Percentiles rank a stretch among this genome's conserved stretches.
These are phyloP conservation scores for Tenthredo scrophulariae DNA, from an alignment of 2,888 invertebrate species.

Conservation along the genomic window DNA sequence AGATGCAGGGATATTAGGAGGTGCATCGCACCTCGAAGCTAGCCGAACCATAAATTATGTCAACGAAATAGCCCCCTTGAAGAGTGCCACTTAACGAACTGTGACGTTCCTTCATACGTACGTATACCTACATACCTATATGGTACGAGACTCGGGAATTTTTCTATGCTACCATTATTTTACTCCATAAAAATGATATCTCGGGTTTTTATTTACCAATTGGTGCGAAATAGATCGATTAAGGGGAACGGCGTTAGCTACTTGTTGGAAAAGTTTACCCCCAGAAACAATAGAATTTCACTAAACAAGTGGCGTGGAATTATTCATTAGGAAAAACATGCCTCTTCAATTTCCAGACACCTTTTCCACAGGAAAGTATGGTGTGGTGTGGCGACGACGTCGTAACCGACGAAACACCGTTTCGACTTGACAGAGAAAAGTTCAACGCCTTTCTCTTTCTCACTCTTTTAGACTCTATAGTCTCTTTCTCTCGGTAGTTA, in stretches of 20 bases:
- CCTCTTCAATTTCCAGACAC: neutral
- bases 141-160: neutral
- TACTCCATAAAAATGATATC: neutral
- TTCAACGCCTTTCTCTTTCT: constrained; percentile 39
- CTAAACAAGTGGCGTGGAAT: neutral
- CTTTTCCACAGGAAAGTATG: neutral
- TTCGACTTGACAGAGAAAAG: constrained; percentile 20
- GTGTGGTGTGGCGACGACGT: neutral
- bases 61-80: constrained; percentile 7
- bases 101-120: neutral
- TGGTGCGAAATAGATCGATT: neutral
- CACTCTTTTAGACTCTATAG: neutral
- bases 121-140: neutral
- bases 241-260: neutral
- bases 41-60: constrained; percentile 15
- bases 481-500: constrained; percentile 16
- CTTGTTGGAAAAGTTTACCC: neutral
- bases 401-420: constrained; percentile 30
- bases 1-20: neutral
- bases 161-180: neutral
- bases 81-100: constrained; percentile 29
- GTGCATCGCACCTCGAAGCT: neutral
- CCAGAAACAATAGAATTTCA: neutral
- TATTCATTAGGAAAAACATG: constrained; percentile 20
- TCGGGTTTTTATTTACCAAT: neutral